Evolutionary conservation across 2,113 vertebrate species (phyloP).

Genomic region (Alligator sinensis): DNA sequence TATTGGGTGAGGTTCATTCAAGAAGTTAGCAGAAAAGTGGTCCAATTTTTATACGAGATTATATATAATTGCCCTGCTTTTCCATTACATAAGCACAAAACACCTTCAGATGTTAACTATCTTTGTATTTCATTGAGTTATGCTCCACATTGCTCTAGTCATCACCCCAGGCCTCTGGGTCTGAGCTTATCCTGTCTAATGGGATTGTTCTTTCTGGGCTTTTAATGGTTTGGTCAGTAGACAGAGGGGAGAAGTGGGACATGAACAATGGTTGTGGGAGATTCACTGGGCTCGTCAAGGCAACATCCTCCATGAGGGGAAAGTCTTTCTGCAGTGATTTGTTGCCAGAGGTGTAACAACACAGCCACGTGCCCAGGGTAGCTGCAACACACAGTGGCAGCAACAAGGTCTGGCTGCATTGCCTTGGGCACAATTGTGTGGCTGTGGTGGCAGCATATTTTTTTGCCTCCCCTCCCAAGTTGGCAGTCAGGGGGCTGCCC

Average conservation of each 20-base stretch:
- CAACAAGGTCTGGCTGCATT: no score
- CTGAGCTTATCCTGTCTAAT: background rate
- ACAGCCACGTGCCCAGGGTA: no score
- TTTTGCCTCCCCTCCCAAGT: no score
- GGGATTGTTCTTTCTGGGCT: background rate
- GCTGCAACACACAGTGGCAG: no score
- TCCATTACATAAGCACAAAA: background rate
- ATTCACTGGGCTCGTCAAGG: background rate
- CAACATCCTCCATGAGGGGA: background rate
- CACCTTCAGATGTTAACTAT: background rate
- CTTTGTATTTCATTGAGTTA: background rate
- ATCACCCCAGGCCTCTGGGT: no score
- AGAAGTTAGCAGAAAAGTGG: background rate
- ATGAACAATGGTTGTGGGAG: background rate
- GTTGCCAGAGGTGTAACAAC: no score
- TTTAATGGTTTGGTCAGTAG: background rate
- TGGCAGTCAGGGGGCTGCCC: no score
- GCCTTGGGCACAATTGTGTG: no score
- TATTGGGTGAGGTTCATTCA: constrained; percentile 31
- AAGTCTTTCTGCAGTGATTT: background rate
- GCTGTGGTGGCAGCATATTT: no score
- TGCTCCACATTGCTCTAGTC: background rate
- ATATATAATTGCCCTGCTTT: constrained; percentile 32
- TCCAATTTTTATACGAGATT: background rate
- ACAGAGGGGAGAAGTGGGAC: background rate